A percentile compares a stretch with the other conserved stretches of the same genome.
Evolutionary conservation across 1,140 invertebrate genomes (phyloP).

Genomic region (Venustaconcha ellipsiformis): DNA sequence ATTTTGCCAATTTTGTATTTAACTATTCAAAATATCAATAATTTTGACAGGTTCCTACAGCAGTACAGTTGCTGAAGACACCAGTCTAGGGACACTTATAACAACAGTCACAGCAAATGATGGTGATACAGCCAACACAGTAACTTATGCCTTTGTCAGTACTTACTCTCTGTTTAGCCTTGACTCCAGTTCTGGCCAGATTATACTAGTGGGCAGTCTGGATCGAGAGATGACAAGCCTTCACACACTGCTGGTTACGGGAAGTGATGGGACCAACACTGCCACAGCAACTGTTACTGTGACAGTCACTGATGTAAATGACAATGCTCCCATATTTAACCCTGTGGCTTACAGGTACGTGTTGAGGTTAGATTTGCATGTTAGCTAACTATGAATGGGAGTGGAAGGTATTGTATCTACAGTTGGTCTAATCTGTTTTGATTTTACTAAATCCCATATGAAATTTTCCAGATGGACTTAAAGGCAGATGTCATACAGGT

Average conservation of each 20-base stretch:
- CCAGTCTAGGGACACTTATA: slow-evolving; percentile 30
- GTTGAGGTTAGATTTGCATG: neutral
- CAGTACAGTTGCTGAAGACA: slow-evolving; percentile 24
- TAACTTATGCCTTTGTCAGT: slow-evolving; percentile 44
- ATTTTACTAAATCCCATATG: no score
- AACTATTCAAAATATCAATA: no score
- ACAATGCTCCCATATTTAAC: slow-evolving; percentile 44
- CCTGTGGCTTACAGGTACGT: slow-evolving; percentile 39
- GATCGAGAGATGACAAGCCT: slow-evolving; percentile 41
- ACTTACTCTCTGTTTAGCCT: slow-evolving; percentile 33
- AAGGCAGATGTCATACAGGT: no score
- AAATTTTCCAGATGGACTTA: no score
- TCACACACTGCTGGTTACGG: slow-evolving; percentile 40
- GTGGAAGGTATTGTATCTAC: no score
- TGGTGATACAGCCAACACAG: slow-evolving; percentile 37
- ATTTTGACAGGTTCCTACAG: no score
- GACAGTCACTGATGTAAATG: slow-evolving; percentile 47
- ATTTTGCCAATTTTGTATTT: no score
- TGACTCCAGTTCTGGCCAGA: slow-evolving; percentile 36
- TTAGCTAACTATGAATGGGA: no score
- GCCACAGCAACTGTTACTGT: slow-evolving; percentile 39
- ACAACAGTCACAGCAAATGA: slow-evolving; percentile 46
- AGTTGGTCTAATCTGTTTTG: no score
- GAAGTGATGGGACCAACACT: slow-evolving; percentile 37
- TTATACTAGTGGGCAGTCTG: slow-evolving; percentile 35